A percentile compares a stretch with the other conserved stretches of the same genome.
Evolutionary conservation across 1,140 invertebrate species (phyloP).

Genomic region (Aethina tumida): DNA sequence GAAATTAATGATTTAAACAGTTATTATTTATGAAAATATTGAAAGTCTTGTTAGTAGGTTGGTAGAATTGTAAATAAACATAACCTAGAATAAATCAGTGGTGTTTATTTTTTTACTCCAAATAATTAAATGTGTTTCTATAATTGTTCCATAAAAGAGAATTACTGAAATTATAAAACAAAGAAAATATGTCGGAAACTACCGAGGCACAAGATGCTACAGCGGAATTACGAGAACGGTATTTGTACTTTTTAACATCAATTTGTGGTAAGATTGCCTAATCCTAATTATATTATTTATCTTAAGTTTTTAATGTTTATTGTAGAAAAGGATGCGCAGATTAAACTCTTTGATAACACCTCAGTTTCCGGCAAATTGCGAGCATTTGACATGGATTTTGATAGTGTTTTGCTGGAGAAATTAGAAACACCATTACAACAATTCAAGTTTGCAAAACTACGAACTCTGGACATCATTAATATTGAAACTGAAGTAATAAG

Average conservation of each 20-base stretch:
- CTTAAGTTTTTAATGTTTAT: slow-evolving; percentile 12
- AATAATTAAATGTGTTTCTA: no score
- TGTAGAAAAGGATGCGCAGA: slow-evolving; percentile 16
- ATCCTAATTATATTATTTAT: slow-evolving; percentile 8
- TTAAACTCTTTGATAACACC: slow-evolving; percentile 25
- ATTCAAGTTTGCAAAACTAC: slow-evolving; percentile 18
- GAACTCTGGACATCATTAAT: slow-evolving; percentile 27
- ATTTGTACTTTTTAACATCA: slow-evolving; percentile 22
- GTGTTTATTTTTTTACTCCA: not conserved
- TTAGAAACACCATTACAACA: slow-evolving; percentile 19
- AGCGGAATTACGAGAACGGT: slow-evolving; percentile 27
- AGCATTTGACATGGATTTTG: slow-evolving; percentile 26
- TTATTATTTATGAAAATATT: no score
- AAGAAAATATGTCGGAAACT: no score
- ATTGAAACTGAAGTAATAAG: slow-evolving; percentile 16
- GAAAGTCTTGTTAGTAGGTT: no score
- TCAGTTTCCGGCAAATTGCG: slow-evolving; percentile 20
- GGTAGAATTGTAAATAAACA: slow-evolving; percentile 7
- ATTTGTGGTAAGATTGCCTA: slow-evolving; percentile 19
- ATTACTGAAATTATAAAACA: no score
- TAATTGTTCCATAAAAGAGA: no score
- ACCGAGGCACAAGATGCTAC: slow-evolving; percentile 17
- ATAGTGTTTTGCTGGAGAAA: slow-evolving; percentile 27
- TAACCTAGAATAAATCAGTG: slow-evolving; percentile 5
- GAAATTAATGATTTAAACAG: no score